Evolutionary conservation across 2,797 vertebrate genomes (phyloP), one percentile per base, ranked within the genome.

Genomic region (Clarias fuscus): DNA sequence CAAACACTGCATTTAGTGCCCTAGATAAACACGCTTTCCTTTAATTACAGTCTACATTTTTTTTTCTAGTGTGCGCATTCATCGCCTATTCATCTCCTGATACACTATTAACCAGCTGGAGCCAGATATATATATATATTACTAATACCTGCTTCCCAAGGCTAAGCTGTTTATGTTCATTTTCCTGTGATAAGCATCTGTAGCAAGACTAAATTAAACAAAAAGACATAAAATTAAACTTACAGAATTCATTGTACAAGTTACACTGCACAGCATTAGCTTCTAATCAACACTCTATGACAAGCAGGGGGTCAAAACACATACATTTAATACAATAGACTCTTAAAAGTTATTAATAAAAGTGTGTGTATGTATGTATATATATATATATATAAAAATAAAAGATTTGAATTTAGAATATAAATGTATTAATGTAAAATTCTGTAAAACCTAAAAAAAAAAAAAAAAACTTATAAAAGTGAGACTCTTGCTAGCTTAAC

Each of bases 11-110:
- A 80, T 80, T 64, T 40, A 33, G 22, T 65, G 61, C 43, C 78
- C 78, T 65, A 53, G 27, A 82, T 56, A 68, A 68, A 82, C 48
- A 56, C 80, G 22, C 68, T 82, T 56, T 3, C n/a, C 18, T 82
- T 82, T 68, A 68, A 68, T 82, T 33, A 56, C 22, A 82, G 43
- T 22, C 17, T 33, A 33, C 43, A 7, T 33, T 82, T 82, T 73
- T 70, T 24, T 24, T 53, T 18, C 43, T 67, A 53, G n/a, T 3
- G 2, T 43, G 43, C 3, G 10, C n/a, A 68, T 68, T 53, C 62
- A 67, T 68, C 48, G 1, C 62, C 62, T 81, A 22, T 82, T 82
- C 43, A 56, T 68, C n/a, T 53, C 80, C 43, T 13, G n/a, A 53
- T 65, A 53, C 40, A 48, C 40, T 30, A 30, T 67, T 82, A 53